Conservation (phyloP, 2,797 vertebrate genomes). For the Thripadectes ignobilis region DNA sequence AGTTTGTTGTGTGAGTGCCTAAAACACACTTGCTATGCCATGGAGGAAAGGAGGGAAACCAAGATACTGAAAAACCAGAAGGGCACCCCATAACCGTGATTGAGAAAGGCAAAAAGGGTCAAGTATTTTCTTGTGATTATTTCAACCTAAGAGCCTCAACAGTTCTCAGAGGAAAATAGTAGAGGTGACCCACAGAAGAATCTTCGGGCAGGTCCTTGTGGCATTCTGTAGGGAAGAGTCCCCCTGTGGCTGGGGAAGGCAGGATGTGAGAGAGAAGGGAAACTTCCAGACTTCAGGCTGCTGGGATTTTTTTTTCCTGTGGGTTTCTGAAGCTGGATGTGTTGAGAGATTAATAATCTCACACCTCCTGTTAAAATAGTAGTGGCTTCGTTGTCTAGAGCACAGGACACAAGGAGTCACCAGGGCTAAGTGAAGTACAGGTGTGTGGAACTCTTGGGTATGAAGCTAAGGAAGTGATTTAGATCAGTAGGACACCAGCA, state of each 20-base stretch:
- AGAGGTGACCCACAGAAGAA: not conserved
- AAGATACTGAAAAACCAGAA: not conserved
- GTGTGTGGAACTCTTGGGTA: not conserved
- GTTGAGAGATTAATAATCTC: not conserved
- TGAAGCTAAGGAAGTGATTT: not conserved
- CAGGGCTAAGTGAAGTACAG: not conserved
- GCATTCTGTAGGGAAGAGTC: not conserved
- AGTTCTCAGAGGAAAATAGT: not conserved
- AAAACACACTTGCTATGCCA: not conserved
- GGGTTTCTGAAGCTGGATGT: not conserved
- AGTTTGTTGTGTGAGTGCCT: not conserved
- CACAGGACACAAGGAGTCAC: not conserved
- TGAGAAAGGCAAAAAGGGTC: not conserved
- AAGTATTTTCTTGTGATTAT: not conserved
- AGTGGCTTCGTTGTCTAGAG: not conserved
- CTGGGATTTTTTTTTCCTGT: not conserved
- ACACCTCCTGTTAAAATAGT: not conserved
- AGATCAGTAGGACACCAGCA: not conserved
- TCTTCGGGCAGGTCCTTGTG: not conserved
- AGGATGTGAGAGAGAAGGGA: not conserved
- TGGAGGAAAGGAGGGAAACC: not conserved
- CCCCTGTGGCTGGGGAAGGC: not conserved
- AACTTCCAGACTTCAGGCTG: not conserved
- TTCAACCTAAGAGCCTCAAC: not conserved
- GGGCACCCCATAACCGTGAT: not conserved